These are phyloP conservation scores for Lochmaea capreae DNA, from an alignment of 2,888 invertebrate species.

Conservation along the genomic window DNA sequence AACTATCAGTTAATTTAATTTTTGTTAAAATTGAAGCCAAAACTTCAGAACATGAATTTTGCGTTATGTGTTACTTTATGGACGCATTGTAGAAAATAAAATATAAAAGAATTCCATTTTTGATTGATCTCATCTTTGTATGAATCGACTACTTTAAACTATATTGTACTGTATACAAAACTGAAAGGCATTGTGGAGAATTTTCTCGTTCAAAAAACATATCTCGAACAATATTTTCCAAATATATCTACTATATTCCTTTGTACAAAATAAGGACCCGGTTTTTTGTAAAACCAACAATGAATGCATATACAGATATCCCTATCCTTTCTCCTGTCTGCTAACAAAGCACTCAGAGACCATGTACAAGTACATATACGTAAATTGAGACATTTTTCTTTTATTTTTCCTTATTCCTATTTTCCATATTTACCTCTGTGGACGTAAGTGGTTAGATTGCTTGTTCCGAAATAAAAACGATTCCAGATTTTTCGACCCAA, in stretches of 20 bases:
- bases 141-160: too few relatives aligned
- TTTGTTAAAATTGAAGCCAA: too few relatives aligned
- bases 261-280: conserved; percentile 38
- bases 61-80: too few relatives aligned
- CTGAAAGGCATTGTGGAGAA: not conserved
- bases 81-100: too few relatives aligned
- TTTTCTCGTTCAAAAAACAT: conserved; percentile 21
- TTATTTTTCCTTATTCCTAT: conserved; percentile 35
- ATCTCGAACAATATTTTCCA: conserved; percentile 22
- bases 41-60: too few relatives aligned
- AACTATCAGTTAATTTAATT: too few relatives aligned
- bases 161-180: not conserved
- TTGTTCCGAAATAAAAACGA: conserved; percentile 18
- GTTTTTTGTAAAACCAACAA: conserved; percentile 38
- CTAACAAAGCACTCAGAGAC: conserved; percentile 37
- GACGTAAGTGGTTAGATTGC: conserved; percentile 16
- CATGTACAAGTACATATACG: conserved; percentile 30
- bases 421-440: conserved; percentile 35
- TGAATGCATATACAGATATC: conserved; percentile 34
- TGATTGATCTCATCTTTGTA: too few relatives aligned
- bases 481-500: conserved; percentile 7
- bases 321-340: conserved; percentile 26
- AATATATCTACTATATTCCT: conserved; percentile 28
- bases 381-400: conserved; percentile 33
- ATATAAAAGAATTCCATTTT: too few relatives aligned